phyloP scores from a whole-genome alignment of 1,140 invertebrate genomes.

The Scaptomyza graminum region DNA sequence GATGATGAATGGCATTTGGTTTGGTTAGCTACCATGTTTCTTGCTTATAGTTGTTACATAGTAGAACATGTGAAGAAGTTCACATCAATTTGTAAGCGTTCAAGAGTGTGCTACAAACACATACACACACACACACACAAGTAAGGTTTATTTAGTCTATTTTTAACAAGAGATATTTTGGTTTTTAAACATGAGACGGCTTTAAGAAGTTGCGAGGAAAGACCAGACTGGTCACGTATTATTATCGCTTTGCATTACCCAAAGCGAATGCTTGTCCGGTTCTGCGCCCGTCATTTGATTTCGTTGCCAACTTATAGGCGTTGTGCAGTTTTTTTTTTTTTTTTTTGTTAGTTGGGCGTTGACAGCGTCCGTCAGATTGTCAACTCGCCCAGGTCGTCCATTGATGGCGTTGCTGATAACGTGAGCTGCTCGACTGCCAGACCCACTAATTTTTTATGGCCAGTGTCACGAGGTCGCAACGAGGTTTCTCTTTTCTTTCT shows the following conservation, averaged over 20 bases:
- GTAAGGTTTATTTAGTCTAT: conserved; percentile 10
- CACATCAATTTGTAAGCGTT: conserved; percentile 71
- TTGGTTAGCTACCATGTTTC: conserved; percentile 25
- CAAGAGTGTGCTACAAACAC: conserved; percentile 8
- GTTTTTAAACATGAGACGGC: conserved; percentile 49
- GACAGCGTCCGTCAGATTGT: conserved; percentile 62
- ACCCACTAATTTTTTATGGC: conserved; percentile 78
- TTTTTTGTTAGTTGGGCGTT: conserved; percentile 53
- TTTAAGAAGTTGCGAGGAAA: conserved; percentile 51
- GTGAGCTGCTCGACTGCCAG: conserved; percentile 54
- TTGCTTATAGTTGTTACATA: conserved; percentile 26
- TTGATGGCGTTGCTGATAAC: conserved; percentile 76
- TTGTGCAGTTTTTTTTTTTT: conserved; percentile 39
- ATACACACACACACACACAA: no score
- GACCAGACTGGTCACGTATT: conserved; percentile 74
- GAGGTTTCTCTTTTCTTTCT: not conserved
- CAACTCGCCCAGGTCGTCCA: conserved; percentile 42
- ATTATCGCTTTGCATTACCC: conserved; percentile 61
- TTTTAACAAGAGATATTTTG: conserved; percentile 25
- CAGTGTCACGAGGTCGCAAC: conserved; percentile 43
- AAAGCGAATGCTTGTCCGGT: conserved; percentile 58
- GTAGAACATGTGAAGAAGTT: conserved; percentile 73
- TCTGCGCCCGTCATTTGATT: conserved; percentile 68
- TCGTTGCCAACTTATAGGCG: conserved; percentile 74
- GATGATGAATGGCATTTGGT: conserved; percentile 71